Evolutionary conservation across 2,888 invertebrate species (phyloP), one percentile per base, ranked within the genome.

Genomic region (Gasteruption jaculator): DNA sequence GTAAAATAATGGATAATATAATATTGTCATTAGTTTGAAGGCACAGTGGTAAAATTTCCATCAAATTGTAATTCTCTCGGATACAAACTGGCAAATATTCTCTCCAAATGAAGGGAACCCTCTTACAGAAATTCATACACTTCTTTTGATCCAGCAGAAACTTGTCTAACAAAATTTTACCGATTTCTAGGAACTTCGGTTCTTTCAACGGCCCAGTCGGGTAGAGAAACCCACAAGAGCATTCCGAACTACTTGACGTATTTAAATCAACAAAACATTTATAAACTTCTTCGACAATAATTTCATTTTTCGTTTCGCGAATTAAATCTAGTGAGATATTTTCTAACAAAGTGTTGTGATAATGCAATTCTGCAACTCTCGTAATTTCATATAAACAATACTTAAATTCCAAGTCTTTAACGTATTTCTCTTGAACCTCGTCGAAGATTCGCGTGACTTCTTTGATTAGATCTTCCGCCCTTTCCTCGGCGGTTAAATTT

Each of bases 31-130:
- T 71, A 62, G 78, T 80, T 63, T 82, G 82, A 32, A 83, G 63
- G 29, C 82, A 70, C 54, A 80, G 68, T 48, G 77, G 73, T 43
- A 83, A 53, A 20, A 78, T 66, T 51, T 74, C 74, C 48, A 75
- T 58, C n/a, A 78, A 41, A 3, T 34, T 27, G 12, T 42, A 32
- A 18, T 38, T 57, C 46, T 76, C 73, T 50, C 76, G 74, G 39
- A 73, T 61, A 53, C 74, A 67, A 42, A 77, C 58, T 41, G 74
- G 71, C 15, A 82, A 63, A 50, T 79, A 77, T 50, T 78, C 76
- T 39, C 75, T 73, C 79, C 81, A 82, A 58, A 83, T 71, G 53
- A 76, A 79, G 31, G 83, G 83, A 74, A 83, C 77, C 51, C 71
- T 68, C 53, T 74, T 76, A 49, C 80, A 79, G 26, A 79, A 71